Base-by-base conservation (phyloP, 2,888 invertebrate species). In the Ligdia adustata region DNA sequence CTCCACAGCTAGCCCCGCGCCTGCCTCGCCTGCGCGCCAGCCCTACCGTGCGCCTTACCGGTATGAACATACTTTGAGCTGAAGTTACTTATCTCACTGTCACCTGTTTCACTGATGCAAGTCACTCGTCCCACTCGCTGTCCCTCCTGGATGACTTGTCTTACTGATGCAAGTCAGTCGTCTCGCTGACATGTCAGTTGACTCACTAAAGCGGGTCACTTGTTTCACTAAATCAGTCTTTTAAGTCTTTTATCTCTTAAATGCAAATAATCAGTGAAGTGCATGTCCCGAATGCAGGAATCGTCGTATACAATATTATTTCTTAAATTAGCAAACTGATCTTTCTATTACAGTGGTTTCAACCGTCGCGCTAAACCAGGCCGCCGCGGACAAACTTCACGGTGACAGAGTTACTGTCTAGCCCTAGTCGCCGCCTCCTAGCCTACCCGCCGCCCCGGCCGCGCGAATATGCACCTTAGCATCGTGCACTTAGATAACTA, bases 291-390 rank as follows among this genome's bases (percentile, higher is more conserved):
- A n/a, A n/a, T n/a, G n/a, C n/a, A n/a, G n/a, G n/a, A n/a, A n/a
- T n/a, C n/a, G n/a, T n/a, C n/a, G n/a, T n/a, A n/a, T n/a, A n/a
- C n/a, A n/a, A n/a, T n/a, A n/a, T n/a, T n/a, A n/a, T n/a, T n/a
- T n/a, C n/a, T n/a, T n/a, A n/a, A n/a, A n/a, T n/a, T n/a, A n/a
- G n/a, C 1, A 18, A 12, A 27, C 13, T 28, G 0, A 0, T 24
- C 22, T 24, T n/a, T 24, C 3, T 5, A 24, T 13, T 45, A 1
- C 63, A 89, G 89, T 61, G 89, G 89, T 15, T 89, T 89, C 81
- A 89, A 89, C 74, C 80, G 89, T 0, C 89, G 89, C 61, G 85
- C 84, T 48, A 82, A 76, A 72, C 82, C 83, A 12, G 89, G 88
- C 1, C 75, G 86, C 22, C 84, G 88, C 50, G 82, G 83, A 1